These are phyloP conservation scores for Chymomyza amoena DNA, from an alignment of 2,888 invertebrate species.

Conservation along the genomic window DNA sequence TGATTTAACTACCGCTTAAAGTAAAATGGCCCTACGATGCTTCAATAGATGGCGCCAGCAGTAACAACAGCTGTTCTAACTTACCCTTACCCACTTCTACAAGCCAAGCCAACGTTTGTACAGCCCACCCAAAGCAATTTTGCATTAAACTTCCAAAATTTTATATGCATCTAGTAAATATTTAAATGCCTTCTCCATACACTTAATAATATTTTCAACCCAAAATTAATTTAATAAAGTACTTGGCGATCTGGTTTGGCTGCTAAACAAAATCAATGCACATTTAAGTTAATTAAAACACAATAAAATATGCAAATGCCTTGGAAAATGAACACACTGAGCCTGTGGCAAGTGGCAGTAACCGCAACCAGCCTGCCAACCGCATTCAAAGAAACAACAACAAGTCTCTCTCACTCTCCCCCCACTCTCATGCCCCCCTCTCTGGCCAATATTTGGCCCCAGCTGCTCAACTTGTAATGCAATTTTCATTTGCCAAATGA, in stretches of 20 bases:
- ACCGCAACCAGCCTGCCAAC: constrained; percentile 14
- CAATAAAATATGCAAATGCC: constrained; percentile 66
- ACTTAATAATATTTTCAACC: no score
- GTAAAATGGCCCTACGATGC: no score
- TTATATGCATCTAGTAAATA: no score
- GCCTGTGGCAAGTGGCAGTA: not conserved
- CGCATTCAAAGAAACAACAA: constrained; percentile 17
- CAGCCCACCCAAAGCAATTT: no score
- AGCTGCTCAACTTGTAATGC: constrained; percentile 1
- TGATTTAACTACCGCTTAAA: no score
- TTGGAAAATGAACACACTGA: not conserved
- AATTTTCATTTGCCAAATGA: constrained; percentile 34
- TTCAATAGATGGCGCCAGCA: no score
- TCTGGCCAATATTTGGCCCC: not conserved
- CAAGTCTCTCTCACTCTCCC: not conserved
- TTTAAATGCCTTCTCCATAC: no score
- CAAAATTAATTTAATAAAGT: not conserved
- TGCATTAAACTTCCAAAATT: no score
- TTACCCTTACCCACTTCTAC: no score
- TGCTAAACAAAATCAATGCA: not conserved
- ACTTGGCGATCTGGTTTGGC: not conserved
- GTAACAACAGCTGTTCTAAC: no score
- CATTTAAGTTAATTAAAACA: constrained; percentile 63
- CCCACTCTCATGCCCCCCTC: not conserved
- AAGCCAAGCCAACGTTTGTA: no score